phyloP scores from a whole-genome alignment of 2,113 vertebrate species.

The Vanacampus margaritifer region DNA sequence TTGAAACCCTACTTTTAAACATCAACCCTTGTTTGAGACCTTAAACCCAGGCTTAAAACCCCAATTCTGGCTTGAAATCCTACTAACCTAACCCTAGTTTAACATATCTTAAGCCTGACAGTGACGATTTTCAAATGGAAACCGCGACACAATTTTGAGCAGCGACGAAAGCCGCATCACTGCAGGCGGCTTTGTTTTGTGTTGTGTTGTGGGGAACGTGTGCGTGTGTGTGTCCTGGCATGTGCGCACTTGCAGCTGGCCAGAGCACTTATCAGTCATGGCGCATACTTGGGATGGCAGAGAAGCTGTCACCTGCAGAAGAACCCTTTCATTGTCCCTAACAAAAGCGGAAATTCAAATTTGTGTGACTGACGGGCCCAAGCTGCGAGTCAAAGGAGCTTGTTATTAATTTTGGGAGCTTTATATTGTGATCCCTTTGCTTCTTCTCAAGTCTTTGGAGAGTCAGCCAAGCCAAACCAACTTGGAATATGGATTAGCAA shows the following conservation, averaged over 20 bases:
- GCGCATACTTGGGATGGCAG: slow-evolving; percentile 6
- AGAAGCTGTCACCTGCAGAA: neutral
- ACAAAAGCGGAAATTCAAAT: neutral
- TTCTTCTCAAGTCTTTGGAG: neutral
- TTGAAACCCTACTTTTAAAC: no score
- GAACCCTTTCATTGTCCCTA: slow-evolving; percentile 1
- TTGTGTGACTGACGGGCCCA: neutral
- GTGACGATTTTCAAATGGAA: no score
- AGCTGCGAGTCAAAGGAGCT: neutral
- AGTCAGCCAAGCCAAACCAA: slow-evolving; percentile 14
- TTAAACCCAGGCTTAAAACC: no score
- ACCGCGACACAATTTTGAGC: no score
- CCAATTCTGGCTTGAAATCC: no score
- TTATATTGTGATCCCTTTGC: neutral
- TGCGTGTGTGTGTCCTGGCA: neutral
- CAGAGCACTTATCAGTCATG: neutral
- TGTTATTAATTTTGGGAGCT: neutral
- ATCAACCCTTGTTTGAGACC: no score
- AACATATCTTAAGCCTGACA: no score
- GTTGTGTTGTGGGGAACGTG: neutral
- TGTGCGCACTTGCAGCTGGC: neutral
- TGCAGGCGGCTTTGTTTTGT: neutral
- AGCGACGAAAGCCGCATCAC: neutral
- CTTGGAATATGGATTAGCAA: neutral
- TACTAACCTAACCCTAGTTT: no score